Evolutionary conservation across 2,797 vertebrate genomes (phyloP), one percentile per base, ranked within the genome.

Genomic region (Falco biarmicus): DNA sequence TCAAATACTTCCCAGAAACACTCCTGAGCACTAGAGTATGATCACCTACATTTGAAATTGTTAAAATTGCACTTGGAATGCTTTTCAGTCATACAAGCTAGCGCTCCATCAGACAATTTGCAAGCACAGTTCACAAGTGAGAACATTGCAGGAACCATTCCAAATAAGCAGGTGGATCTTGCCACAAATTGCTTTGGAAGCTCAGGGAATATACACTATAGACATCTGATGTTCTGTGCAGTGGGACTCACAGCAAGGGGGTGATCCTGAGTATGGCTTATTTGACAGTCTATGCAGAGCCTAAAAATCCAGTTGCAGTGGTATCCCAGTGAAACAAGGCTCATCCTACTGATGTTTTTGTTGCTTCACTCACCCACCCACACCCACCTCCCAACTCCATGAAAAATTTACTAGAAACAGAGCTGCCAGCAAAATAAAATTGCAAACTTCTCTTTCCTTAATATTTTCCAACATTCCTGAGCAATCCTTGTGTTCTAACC

Each of bases 21-120:
- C 43, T 94, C 54, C 59, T 84, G 51, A 92, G 56, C 56, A 73
- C 73, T 84, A 78, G 45, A 91, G 71, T 78, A 89, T 29, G 37
- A 87, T 80, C 91, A 87, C 37, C 50, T 83, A 73, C 47, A 59
- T 86, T 94, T 92, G 61, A 65, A 91, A 85, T 45, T 71, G 68
- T 75, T 91, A 81, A 80, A 93, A 89, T 71, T 74, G 71, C 73
- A 93, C 89, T 85, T 85, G 53, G 94, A 95, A 94, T 75, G 82
- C 87, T 93, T 89, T 91, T 86, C 71, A 84, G 24, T 87, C 21
- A 51, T 59, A 76, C 57, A 84, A 92, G 76, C 50, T 63, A 93
- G 53, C 76, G 61, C 41, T 89, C 69, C 89, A 48, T 26, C 78
- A 47, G 57, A 87, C 34, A 89, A 86, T 90, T 71, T 93, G 54